phyloP scores from a whole-genome alignment of 2,113 vertebrate genomes.

The Bufo gargarizans region DNA sequence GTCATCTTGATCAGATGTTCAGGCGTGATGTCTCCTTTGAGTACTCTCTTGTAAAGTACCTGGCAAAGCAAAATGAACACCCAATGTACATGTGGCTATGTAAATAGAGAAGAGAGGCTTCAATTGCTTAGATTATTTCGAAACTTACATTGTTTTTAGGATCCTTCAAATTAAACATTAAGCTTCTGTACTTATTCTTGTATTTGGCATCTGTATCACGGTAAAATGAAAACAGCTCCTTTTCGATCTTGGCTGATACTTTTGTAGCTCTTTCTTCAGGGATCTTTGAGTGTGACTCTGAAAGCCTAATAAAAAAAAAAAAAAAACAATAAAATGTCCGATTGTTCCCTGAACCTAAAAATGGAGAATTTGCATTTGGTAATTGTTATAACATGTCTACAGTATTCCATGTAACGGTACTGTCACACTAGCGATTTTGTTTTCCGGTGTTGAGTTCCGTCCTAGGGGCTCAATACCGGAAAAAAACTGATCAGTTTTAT shows the following conservation, averaged over 20 bases:
- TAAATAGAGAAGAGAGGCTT: background rate
- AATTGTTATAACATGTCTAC: background rate
- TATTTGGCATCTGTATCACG: conserved; percentile 97
- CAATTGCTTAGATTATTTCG: conserved; percentile 11
- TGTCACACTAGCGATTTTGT: too few species aligned
- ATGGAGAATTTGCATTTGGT: background rate
- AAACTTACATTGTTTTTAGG: conserved; percentile 94
- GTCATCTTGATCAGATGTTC: conserved; percentile 94
- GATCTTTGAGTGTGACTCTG: conserved; percentile 88
- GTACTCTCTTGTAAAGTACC: conserved; percentile 93
- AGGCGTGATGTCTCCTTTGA: conserved; percentile 94
- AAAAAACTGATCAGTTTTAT: too few species aligned
- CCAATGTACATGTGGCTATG: background rate
- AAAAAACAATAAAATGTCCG: background rate
- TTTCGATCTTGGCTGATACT: conserved; percentile 91
- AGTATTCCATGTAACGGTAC: background rate
- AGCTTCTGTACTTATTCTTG: conserved; percentile 96
- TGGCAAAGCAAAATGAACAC: conserved; percentile 63
- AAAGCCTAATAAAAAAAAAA: conserved; percentile 75
- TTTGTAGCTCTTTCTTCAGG: conserved; percentile 88
- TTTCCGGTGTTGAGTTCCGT: too few species aligned
- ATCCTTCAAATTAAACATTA: conserved; percentile 98
- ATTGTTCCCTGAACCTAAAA: background rate
- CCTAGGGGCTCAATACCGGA: too few species aligned
- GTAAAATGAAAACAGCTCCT: conserved; percentile 92